Conservation (phyloP, 64 coral and sea anemone genomes). For the Astreopora myriophthalma region DNA sequence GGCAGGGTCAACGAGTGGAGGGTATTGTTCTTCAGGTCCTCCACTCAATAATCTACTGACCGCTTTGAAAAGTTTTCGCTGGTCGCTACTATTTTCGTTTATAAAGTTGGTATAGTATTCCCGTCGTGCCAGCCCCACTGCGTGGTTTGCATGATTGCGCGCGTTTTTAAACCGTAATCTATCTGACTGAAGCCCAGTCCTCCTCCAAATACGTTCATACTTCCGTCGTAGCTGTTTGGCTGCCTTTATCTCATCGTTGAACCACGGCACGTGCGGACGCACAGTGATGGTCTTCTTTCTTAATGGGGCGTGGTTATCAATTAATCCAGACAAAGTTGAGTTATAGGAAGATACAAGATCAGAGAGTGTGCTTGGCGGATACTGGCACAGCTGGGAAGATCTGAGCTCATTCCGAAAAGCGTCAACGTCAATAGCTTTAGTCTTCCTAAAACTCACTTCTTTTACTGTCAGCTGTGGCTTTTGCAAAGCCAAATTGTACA, state of each 20-base stretch:
- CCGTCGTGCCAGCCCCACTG: neutral
- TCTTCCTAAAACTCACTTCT: no score
- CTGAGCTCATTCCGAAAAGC: no score
- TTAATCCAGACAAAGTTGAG: no score
- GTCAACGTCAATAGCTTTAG: no score
- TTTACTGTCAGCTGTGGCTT: no score
- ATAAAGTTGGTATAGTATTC: constrained; percentile 64
- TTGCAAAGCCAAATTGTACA: no score
- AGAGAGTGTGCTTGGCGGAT: no score
- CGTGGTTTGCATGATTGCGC: constrained; percentile 45
- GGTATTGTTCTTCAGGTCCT: no score
- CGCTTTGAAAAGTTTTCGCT: constrained; percentile 15
- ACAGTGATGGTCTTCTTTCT: constrained; percentile 29
- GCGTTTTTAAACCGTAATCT: constrained; percentile 7
- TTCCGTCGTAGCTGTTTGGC: constrained; percentile 27
- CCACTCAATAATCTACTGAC: neutral
- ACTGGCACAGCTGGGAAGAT: no score
- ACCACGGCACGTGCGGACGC: constrained; percentile 49
- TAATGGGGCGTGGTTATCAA: neutral
- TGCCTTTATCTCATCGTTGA: constrained; percentile 44
- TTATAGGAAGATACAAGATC: no score
- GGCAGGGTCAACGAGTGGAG: no score
- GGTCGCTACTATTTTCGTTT: constrained; percentile 47
- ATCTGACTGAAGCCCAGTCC: constrained; percentile 29
- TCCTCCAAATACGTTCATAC: constrained; percentile 44